Evolutionary conservation across 2,797 vertebrate genomes (phyloP).

Genomic region (Glossophaga mutica): DNA sequence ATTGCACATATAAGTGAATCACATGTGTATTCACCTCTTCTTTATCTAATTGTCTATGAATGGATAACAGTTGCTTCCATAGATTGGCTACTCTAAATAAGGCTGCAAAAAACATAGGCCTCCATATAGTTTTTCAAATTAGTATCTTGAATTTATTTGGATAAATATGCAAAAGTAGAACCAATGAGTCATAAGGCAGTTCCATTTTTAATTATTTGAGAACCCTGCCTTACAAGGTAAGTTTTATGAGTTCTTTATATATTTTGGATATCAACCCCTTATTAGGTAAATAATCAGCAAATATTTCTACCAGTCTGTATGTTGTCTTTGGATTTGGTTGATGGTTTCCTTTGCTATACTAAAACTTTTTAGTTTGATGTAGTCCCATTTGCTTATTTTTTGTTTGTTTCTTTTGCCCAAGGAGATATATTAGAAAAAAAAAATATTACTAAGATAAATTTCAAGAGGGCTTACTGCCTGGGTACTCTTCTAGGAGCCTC

Average conservation of each 20-base stretch:
- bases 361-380: not conserved
- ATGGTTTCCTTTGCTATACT: not conserved
- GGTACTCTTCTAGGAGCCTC: not conserved
- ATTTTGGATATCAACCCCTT: no score
- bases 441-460: not conserved
- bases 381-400: not conserved
- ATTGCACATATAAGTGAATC: not conserved
- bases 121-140: no score
- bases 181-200: no score
- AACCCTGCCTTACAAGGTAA: not conserved
- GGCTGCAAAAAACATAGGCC: no score
- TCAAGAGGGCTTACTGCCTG: not conserved
- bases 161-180: no score
- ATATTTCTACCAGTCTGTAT: not conserved
- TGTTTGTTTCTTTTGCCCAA: not conserved
- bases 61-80: no score
- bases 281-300: no score
- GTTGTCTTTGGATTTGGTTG: not conserved
- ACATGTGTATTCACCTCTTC: not conserved
- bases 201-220: not conserved
- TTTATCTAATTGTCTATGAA: not conserved
- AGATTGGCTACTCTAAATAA: no score
- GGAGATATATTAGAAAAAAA: not conserved
- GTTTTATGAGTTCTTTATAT: no score
- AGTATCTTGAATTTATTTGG: no score